A percentile compares a stretch with the other conserved stretches of the same genome.
phyloP scores from a whole-genome alignment of 2,797 vertebrate species.

The Pseudotriccus pelzelni region DNA sequence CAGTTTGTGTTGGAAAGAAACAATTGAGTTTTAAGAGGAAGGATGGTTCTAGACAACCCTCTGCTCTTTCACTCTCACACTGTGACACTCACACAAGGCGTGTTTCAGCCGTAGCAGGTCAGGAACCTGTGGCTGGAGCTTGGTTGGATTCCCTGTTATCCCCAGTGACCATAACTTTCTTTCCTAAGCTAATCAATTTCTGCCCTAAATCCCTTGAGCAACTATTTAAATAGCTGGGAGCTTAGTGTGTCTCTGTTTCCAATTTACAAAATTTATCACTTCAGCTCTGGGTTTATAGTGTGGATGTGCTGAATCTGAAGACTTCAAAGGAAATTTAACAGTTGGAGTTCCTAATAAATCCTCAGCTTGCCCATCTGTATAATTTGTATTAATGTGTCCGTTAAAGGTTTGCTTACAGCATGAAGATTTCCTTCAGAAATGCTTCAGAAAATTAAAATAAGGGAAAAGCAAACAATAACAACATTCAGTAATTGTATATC shows the following conservation, averaged over 20 bases:
- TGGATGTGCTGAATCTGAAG: neutral
- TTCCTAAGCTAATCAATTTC: slow-evolving; percentile 1
- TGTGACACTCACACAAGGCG: rapidly evolving
- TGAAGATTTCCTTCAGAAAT: neutral
- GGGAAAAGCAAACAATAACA: neutral
- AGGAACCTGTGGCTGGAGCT: rapidly evolving
- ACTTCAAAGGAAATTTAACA: slow-evolving; percentile 57
- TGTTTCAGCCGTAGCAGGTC: neutral
- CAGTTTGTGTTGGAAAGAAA: neutral
- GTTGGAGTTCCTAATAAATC: slow-evolving; percentile 54
- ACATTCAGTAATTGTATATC: neutral
- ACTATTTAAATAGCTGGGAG: slow-evolving; percentile 33
- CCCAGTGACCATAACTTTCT: neutral
- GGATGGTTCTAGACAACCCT: neutral
- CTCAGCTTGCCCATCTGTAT: slow-evolving; percentile 28
- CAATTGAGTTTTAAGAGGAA: neutral
- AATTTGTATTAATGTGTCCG: slow-evolving; percentile 32
- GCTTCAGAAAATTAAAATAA: neutral
- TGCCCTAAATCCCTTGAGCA: slow-evolving; percentile 5
- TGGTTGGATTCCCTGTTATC: neutral
- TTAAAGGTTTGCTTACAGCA: slow-evolving; percentile 43
- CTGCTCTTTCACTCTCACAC: neutral
- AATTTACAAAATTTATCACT: slow-evolving; percentile 58
- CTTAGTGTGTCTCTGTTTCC: slow-evolving; percentile 21
- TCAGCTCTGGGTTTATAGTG: slow-evolving; percentile 50